Base-by-base conservation (phyloP, 2,888 invertebrate genomes). In the Drosophila affinis region DNA sequence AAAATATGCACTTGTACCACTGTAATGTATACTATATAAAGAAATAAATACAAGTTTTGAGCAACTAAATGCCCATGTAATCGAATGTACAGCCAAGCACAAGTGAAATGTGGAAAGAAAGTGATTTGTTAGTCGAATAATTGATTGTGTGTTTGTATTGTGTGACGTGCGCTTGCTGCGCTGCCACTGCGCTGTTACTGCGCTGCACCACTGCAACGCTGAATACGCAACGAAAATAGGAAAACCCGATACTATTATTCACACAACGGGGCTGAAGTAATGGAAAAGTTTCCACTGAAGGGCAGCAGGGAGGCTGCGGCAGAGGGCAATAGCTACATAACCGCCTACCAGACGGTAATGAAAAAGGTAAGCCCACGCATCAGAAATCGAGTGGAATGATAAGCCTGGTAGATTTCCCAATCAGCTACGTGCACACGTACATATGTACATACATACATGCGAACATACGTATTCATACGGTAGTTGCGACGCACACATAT, bases 251-350 rank as follows among this genome's bases (percentile, higher is more conserved):
- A 47, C 58, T 18, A 60, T 9, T 55, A 53, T 46, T 49, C 49
- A 24, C 58, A 48, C 49, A 54, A 49, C 46, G 45, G 65, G 65
- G 49, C 55, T 44, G 21, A 72, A 49, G 53, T 60, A 75, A 95
- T 95, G 95, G 95, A 95, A 94, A 95, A 94, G 93, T 95, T 94
- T 93, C 95, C 95, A 91, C 92, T 95, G 91, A 95, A 94, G 92
- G 92, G 92, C 62, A 94, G 94, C 86, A 92, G 93, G 69, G 91
- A 93, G 83, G 91, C 93, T 81, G 90, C 90, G 70, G 89, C 90
- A 60, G 92, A 93, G 80, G 92, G 92, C 81, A 93, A 92, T 81
- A 92, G 92, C 89, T 92, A 92, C 79, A 93, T 93, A 79, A 93
- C 94, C 61, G 93, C 93, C 75, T 94, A 94, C 92, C 94, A 94